These are phyloP conservation scores for Lissonota sp. DNA, from an alignment of 2,888 invertebrate genomes.

Conservation along the genomic window DNA sequence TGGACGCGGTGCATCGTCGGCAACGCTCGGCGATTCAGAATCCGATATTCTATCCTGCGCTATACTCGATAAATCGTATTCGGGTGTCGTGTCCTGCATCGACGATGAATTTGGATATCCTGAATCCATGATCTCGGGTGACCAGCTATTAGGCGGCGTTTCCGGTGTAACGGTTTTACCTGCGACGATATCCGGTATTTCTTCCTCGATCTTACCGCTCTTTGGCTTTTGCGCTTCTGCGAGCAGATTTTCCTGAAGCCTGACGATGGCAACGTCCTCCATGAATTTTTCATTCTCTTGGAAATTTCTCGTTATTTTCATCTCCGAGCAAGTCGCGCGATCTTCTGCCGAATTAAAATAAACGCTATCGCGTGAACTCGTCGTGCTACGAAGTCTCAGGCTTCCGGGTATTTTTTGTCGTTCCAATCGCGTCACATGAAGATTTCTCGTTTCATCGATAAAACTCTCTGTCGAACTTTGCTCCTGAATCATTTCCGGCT, in stretches of 20 bases:
- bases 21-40: constrained; percentile 71
- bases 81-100: constrained; percentile 77
- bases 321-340: background rate
- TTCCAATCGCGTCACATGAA: constrained; percentile 7
- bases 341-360: background rate
- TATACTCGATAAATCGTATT: constrained; percentile 77
- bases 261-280: background rate
- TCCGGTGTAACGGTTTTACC: constrained; percentile 60
- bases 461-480: background rate
- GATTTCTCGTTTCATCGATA: background rate
- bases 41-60: constrained; percentile 71
- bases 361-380: too few relatives aligned
- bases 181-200: constrained; percentile 47
- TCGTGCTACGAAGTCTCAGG: too few relatives aligned
- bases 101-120: constrained; percentile 80
- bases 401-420: too few relatives aligned
- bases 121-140: constrained; percentile 80
- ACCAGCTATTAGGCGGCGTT: constrained; percentile 75
- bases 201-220: constrained; percentile 21
- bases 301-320: background rate
- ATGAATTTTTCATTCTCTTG: background rate
- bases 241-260: background rate
- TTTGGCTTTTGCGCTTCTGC: background rate
- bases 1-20: constrained; percentile 70
- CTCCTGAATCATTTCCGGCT: constrained; percentile 25